Conservation (phyloP, 2,113 vertebrate species). For the Paramisgurnus dabryanus region DNA sequence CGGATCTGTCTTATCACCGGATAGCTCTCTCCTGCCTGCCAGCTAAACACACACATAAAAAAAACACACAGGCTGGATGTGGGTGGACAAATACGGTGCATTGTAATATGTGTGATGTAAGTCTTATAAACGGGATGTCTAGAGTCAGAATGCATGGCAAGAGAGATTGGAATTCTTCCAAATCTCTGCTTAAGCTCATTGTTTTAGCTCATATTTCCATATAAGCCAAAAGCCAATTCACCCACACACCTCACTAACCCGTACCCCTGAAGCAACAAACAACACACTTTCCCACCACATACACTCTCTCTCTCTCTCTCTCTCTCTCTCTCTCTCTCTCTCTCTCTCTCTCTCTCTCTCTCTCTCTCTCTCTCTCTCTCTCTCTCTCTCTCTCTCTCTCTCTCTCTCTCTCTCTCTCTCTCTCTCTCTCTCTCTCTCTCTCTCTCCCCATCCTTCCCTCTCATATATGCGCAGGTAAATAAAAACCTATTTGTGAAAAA, state of each 20-base stretch:
- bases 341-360: too few relatives aligned
- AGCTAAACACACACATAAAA: not conserved
- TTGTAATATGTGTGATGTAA: not conserved
- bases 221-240: not conserved
- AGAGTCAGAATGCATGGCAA: not conserved
- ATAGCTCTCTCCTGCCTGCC: not conserved
- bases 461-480: too few relatives aligned
- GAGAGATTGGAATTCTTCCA: conserved; percentile 29
- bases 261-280: not conserved
- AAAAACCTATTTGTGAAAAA: too few relatives aligned
- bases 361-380: too few relatives aligned
- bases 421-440: too few relatives aligned
- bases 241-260: conserved; percentile 1
- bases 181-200: not conserved
- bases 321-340: too few relatives aligned
- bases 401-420: too few relatives aligned
- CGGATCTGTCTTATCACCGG: not conserved
- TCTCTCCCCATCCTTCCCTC: too few relatives aligned
- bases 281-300: not conserved
- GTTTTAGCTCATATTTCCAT: conserved; percentile 32
- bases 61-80: not conserved
- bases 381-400: too few relatives aligned
- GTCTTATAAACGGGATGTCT: not conserved
- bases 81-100: conserved; percentile 4
- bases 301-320: not conserved